A percentile compares a stretch with the other conserved stretches of the same genome.
Evolutionary conservation across 2,888 invertebrate genomes (phyloP).

Genomic region (Stenotaenia linearis): DNA sequence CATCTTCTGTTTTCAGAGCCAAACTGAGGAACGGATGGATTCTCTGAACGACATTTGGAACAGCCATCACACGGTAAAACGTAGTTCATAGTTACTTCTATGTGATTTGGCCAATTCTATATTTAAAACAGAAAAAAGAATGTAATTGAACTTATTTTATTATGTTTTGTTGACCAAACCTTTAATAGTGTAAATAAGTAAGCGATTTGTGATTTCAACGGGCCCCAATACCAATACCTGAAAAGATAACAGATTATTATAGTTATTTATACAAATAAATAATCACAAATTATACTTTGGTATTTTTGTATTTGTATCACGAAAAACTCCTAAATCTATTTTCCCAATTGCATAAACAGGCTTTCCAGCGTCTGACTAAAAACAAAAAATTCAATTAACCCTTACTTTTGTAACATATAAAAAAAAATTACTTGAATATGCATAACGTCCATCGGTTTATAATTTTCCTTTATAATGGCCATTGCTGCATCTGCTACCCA

Average conservation of each 20-base stretch:
- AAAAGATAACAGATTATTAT: background rate
- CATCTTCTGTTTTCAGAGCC: conserved; percentile 44
- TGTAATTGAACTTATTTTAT: too few species aligned
- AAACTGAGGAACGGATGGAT: conserved; percentile 33
- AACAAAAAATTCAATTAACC: conserved; percentile 31
- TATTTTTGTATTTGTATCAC: conserved; percentile 66
- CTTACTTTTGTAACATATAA: too few species aligned
- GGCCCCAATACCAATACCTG: conserved; percentile 79
- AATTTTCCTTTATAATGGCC: conserved; percentile 69
- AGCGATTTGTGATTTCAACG: conserved; percentile 66
- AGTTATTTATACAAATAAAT: background rate
- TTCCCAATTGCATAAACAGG: conserved; percentile 74
- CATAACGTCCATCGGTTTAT: conserved; percentile 70
- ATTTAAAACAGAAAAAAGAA: background rate
- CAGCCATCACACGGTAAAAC: conserved; percentile 77
- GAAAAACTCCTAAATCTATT: conserved; percentile 78
- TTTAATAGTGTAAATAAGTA: conserved; percentile 57
- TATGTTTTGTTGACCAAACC: too few species aligned
- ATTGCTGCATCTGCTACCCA: conserved; percentile 70
- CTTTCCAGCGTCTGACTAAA: conserved; percentile 50
- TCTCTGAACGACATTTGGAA: conserved; percentile 57
- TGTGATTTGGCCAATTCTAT: conserved; percentile 6
- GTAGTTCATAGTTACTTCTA: conserved; percentile 63
- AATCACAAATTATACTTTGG: conserved; percentile 54
- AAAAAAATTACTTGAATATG: conserved; percentile 55